A percentile compares a stretch with the other conserved stretches of the same genome.
These are phyloP conservation scores for Ligdia adustata DNA, from an alignment of 2,888 invertebrate species.

Conservation along the genomic window DNA sequence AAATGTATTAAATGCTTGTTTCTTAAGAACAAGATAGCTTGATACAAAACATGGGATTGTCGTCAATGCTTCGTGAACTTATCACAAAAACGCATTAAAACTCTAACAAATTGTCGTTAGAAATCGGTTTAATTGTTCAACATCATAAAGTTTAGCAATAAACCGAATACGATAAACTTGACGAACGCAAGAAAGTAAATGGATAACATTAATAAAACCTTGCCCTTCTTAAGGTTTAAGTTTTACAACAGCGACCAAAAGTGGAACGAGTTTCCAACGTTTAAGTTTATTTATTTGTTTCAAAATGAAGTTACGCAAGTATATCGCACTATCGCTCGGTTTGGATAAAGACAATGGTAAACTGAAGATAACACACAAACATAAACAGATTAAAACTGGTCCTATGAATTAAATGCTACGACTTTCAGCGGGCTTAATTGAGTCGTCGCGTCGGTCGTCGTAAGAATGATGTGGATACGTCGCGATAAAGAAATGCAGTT, in stretches of 20 bases:
- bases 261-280: conserved; percentile 14
- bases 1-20: not conserved
- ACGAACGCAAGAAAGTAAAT: conserved; percentile 33
- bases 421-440: conserved; percentile 20
- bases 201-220: conserved; percentile 33
- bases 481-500: conserved; percentile 18
- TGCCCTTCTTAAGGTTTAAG: conserved; percentile 29
- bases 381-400: conserved; percentile 24
- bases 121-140: conserved; percentile 61
- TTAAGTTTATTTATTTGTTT: conserved; percentile 16
- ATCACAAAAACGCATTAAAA: conserved; percentile 39
- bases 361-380: conserved; percentile 10
- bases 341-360: conserved; percentile 24
- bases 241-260: conserved; percentile 14
- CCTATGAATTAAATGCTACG: conserved; percentile 13
- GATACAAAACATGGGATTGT: conserved; percentile 16
- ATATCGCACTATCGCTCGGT: conserved; percentile 11
- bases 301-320: conserved; percentile 14
- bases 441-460: conserved; percentile 12
- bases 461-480: conserved; percentile 19
- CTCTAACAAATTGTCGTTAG: conserved; percentile 43
- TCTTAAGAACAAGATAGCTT: not conserved
- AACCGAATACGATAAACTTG: conserved; percentile 54
- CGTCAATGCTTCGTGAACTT: conserved; percentile 35
- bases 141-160: conserved; percentile 57